A percentile compares a stretch with the other conserved stretches of the same genome.
phyloP scores from a whole-genome alignment of 2,113 vertebrate genomes.

The Xyliphius kryptos region DNA sequence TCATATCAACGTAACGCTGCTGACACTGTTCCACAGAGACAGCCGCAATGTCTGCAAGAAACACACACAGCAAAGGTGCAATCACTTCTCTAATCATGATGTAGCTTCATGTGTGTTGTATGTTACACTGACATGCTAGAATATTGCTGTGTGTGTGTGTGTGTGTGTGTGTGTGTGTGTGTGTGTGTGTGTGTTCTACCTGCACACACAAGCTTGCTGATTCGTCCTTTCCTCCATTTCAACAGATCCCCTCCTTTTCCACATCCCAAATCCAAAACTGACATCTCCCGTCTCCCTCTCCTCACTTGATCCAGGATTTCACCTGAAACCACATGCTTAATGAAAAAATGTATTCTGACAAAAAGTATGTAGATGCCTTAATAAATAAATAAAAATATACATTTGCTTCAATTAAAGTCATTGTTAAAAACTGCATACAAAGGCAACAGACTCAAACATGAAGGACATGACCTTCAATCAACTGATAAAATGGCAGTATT shows the following conservation, averaged over 20 bases:
- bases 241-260: constrained; percentile 96
- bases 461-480: too few relatives aligned
- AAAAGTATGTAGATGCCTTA: background rate
- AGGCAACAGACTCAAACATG: too few relatives aligned
- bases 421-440: too few relatives aligned
- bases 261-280: constrained; percentile 90
- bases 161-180: background rate
- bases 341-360: too few relatives aligned
- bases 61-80: background rate
- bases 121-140: background rate
- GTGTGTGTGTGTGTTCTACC: constrained; percentile 64
- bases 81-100: background rate
- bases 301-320: constrained; percentile 82
- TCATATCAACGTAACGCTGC: constrained; percentile 86
- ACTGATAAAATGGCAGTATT: too few relatives aligned
- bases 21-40: constrained; percentile 91
- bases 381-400: constrained; percentile 22
- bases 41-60: constrained; percentile 77
- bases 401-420: background rate
- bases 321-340: constrained; percentile 56
- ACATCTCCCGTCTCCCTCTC: constrained; percentile 61
- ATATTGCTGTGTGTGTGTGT: background rate
- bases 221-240: constrained; percentile 92
- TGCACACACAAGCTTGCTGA: constrained; percentile 84
- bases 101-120: background rate